phyloP scores from a whole-genome alignment of 35 echinoderm and acorn worm species.

The Heliocidaris tuberculata region DNA sequence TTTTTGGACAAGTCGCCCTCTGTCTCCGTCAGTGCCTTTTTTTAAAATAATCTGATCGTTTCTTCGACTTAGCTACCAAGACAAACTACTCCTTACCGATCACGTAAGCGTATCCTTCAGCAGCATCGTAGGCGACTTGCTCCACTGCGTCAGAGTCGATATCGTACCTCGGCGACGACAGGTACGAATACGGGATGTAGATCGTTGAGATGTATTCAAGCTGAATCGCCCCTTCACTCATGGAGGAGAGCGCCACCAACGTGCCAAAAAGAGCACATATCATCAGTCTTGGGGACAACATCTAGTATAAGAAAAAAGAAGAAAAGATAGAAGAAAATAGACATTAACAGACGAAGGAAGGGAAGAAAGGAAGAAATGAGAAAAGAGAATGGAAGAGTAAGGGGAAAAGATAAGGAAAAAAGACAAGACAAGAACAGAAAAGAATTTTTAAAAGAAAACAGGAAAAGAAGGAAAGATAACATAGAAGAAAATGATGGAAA shows the following conservation, averaged over 20 bases:
- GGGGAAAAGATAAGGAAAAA: no score
- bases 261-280: background rate
- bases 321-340: background rate
- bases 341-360: background rate
- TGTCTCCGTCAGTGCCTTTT: no score
- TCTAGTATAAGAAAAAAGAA: background rate
- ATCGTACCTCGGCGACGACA: background rate
- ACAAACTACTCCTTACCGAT: slow-evolving; percentile 46
- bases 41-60: no score
- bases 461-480: background rate
- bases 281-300: background rate
- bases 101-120: slow-evolving; percentile 49
- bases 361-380: background rate
- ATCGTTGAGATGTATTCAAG: slow-evolving; percentile 52
- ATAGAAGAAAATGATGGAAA: background rate
- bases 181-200: slow-evolving; percentile 61
- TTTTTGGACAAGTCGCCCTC: no score
- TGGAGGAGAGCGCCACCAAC: background rate
- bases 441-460: background rate
- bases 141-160: slow-evolving; percentile 51
- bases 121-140: slow-evolving; percentile 57
- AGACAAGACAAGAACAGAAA: background rate
- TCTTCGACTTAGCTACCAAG: no score
- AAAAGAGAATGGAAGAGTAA: no score
- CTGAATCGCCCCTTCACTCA: background rate